Conservation (phyloP, 2,797 vertebrate species). For the Parauchenoglanis punctatus region DNA sequence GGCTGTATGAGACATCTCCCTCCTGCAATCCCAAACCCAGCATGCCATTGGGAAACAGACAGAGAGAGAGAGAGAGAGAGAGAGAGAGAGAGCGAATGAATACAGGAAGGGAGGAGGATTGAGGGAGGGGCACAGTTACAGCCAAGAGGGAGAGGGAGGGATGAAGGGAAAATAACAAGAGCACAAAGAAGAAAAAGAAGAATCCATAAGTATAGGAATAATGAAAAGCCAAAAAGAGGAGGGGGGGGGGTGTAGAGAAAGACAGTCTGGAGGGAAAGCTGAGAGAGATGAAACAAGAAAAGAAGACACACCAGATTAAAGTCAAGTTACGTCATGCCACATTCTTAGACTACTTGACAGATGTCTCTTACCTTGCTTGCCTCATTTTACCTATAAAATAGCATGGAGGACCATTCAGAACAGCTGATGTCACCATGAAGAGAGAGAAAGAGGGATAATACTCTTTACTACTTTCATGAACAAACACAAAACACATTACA, state of each 20-base stretch:
- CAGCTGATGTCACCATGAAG: not conserved
- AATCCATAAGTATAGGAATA: slow-evolving; percentile 2
- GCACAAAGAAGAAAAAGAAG: slow-evolving; percentile 30
- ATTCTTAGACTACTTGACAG: slow-evolving; percentile 29
- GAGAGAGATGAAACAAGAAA: slow-evolving; percentile 1
- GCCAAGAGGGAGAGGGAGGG: slow-evolving; percentile 51
- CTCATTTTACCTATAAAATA: not conserved
- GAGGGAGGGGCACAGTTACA: slow-evolving; percentile 51
- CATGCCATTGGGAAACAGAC: slow-evolving; percentile 37
- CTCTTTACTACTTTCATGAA: not conserved
- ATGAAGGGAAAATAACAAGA: slow-evolving; percentile 52
- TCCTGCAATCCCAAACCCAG: slow-evolving; percentile 45
- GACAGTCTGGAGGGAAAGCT: not conserved
- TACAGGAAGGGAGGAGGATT: slow-evolving; percentile 37
- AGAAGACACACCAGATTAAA: slow-evolving; percentile 5
- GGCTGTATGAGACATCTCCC: slow-evolving; percentile 44
- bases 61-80: slow-evolving; percentile 8
- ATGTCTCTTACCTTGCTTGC: not conserved
- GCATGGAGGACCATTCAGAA: not conserved
- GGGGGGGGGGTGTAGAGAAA: not conserved
- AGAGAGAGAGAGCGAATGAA: not conserved
- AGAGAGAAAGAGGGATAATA: not conserved
- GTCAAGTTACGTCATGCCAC: slow-evolving; percentile 11
- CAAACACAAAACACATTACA: not conserved
- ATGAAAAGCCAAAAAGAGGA: not conserved